Percentiles rank a stretch among this genome's conserved stretches.
Evolutionary conservation across 2,888 invertebrate genomes (phyloP).

Genomic region (Eumacrocentrus americanus): DNA sequence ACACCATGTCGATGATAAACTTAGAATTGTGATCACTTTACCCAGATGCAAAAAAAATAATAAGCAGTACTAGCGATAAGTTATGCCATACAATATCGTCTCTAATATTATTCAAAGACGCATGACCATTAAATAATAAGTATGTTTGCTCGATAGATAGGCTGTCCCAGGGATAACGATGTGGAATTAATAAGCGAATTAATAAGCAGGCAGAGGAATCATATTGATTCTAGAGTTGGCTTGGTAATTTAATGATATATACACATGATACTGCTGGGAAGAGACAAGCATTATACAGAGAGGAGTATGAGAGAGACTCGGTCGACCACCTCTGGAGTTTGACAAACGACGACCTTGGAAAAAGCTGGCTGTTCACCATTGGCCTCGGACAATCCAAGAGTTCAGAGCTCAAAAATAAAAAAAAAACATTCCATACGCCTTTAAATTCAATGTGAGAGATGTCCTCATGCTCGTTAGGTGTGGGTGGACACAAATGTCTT

Average conservation of each 20-base stretch:
- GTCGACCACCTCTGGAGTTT: slow-evolving; percentile 27
- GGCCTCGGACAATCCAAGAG: slow-evolving; percentile 13
- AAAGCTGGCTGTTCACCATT: slow-evolving; percentile 13
- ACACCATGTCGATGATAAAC: no score
- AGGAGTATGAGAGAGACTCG: slow-evolving; percentile 6
- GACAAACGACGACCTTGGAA: slow-evolving; percentile 23
- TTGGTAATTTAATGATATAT: neutral
- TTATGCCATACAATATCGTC: no score
- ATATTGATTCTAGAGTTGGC: neutral
- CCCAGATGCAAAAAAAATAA: no score
- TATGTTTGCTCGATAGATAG: no score
- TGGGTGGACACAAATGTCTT: neutral
- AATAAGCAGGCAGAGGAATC: neutral
- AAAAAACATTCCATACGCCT: neutral
- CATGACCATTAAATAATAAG: neutral
- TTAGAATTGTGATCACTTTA: no score
- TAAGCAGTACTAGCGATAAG: no score
- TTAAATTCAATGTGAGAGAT: neutral
- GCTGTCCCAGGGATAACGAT: no score
- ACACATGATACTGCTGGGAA: no score
- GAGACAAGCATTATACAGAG: neutral
- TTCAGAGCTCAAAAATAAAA: neutral
- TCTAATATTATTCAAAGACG: neutral
- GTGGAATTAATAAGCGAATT: neutral
- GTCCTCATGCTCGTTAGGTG: neutral